A percentile compares a stretch with the other conserved stretches of the same genome.
These are phyloP conservation scores for Meandrusa payeni DNA, from an alignment of 2,888 invertebrate genomes.

Conservation along the genomic window DNA sequence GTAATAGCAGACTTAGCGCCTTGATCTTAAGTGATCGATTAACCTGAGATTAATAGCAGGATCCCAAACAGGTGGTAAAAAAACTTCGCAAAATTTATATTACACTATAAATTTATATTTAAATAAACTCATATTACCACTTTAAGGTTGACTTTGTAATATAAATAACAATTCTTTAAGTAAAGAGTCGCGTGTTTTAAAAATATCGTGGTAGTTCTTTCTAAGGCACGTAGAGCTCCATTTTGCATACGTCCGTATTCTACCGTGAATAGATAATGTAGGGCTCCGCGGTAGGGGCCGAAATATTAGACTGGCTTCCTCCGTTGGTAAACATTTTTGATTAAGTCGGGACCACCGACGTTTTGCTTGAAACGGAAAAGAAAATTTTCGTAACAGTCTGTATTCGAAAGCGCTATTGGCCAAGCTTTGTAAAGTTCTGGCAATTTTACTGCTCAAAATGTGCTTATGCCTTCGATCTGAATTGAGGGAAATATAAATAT, in stretches of 20 bases:
- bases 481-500: too few species aligned
- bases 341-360: conserved; percentile 46
- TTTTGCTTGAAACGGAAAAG: conserved; percentile 42
- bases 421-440: conserved; percentile 27
- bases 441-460: too few species aligned
- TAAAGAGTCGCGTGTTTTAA: conserved; percentile 24
- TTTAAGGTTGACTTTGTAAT: too few species aligned
- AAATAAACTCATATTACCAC: too few species aligned
- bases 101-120: too few species aligned
- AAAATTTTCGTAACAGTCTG: conserved; percentile 35
- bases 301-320: conserved; percentile 52
- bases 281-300: conserved; percentile 40
- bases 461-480: too few species aligned
- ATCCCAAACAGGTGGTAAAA: too few species aligned
- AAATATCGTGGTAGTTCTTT: conserved; percentile 37
- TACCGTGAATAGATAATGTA: conserved; percentile 40
- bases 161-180: too few species aligned
- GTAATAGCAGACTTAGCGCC: too few species aligned
- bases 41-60: too few species aligned
- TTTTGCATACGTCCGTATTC: conserved; percentile 27
- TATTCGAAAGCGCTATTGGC: conserved; percentile 39
- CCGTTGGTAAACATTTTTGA: conserved; percentile 63
- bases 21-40: too few species aligned
- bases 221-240: conserved; percentile 36
- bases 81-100: too few species aligned